Evolutionary conservation across 1,140 invertebrate species (phyloP), one percentile per base, ranked within the genome.

Genomic region (Procambarus virginalis): DNA sequence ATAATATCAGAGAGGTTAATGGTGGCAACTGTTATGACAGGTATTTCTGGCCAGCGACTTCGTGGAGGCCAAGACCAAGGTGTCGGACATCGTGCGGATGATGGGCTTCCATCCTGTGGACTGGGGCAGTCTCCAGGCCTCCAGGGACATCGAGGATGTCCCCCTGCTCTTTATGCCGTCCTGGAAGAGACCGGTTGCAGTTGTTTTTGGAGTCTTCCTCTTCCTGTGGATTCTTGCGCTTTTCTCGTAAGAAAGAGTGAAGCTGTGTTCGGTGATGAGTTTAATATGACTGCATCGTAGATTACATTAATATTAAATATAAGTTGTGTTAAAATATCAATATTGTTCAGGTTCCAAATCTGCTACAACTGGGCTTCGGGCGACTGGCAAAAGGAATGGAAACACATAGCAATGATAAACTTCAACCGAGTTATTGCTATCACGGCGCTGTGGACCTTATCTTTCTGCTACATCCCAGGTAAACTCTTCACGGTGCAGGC

Each of bases 381-480:
- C n/a, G 55, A 91, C 10, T 91, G 92, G 92, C 75, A 79, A 4
- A 84, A 86, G 73, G 73, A 89, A 64, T 92, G 92, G 92, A 92
- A 91, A 14, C 84, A 87, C 51, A 60, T 92, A 8, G 86, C 88
- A 34, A 92, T 92, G 88, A 70, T 79, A 22, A 92, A 92, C 84
- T 90, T 92, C 87, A 92, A 92, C 80, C 51, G 90, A 10, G 89
- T 91, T 45, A 84, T 92, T 60, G 91, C 91, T 22, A 86, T 92
- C 58, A 84, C 85, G 6, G 91, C 92, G 3, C 58, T 92, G 51
- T 91, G 87, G 87, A 91, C 89, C 2, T 89, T 92, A 2, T 77
- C 92, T 46, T 88, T 92, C 90, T 92, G 92, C 84, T 92, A 92
- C 83, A 46, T 92, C 2, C 92, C 92, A 64, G 92, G 92, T 92